A percentile compares a stretch with the other conserved stretches of the same genome.
Evolutionary conservation across 2,888 invertebrate species (phyloP).

Genomic region (Diaphora mendica): DNA sequence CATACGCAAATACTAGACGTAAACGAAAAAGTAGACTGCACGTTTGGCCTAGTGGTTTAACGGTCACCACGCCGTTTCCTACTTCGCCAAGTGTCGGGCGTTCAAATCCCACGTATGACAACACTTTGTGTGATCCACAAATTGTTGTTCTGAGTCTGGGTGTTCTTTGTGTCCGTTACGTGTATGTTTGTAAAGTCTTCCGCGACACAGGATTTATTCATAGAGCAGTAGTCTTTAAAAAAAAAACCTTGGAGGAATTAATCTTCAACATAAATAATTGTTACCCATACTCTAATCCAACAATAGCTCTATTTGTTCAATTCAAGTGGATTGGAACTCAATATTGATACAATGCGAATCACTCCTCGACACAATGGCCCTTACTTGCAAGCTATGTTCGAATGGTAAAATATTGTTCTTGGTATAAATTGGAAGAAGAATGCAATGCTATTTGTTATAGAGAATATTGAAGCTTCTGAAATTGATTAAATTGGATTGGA

Average conservation of each 20-base stretch:
- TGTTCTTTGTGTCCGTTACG: no score
- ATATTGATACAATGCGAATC: constrained; percentile 19
- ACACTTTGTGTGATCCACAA: no score
- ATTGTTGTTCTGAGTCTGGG: no score
- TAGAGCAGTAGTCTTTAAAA: no score
- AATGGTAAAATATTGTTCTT: constrained; percentile 8
- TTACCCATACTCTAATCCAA: not conserved
- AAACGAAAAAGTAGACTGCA: no score
- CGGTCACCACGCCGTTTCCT: no score
- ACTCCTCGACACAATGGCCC: constrained; percentile 15
- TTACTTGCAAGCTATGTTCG: constrained; percentile 21
- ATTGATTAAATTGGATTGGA: not conserved
- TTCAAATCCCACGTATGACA: no score
- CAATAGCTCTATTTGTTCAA: constrained; percentile 13
- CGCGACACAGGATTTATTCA: no score
- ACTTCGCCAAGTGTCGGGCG: no score
- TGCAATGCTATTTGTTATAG: not conserved
- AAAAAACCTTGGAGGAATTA: not conserved
- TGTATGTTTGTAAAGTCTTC: no score
- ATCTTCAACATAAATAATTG: not conserved
- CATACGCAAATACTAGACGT: no score
- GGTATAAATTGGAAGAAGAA: constrained; percentile 13
- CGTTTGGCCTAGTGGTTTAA: no score
- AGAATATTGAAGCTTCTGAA: not conserved
- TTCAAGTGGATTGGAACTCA: constrained; percentile 21